phyloP scores from a whole-genome alignment of 2,888 invertebrate species.

The Nebria brevicollis region DNA sequence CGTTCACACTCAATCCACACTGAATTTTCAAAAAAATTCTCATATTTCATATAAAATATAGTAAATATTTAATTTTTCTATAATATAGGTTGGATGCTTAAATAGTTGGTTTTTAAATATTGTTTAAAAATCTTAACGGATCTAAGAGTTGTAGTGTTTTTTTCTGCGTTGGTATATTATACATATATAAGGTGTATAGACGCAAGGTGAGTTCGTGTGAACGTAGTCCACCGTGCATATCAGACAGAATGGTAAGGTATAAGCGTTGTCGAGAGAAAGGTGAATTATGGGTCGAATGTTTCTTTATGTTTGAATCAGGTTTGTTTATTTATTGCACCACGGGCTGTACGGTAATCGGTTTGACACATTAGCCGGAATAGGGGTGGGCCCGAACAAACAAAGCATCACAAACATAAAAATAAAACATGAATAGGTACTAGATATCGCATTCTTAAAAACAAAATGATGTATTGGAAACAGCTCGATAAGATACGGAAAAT shows the following conservation, averaged over 20 bases:
- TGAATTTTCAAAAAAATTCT: no score
- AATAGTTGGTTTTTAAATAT: not conserved
- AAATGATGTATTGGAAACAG: not conserved
- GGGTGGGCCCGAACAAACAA: not conserved
- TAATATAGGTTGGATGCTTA: no score
- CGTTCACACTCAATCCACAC: not conserved
- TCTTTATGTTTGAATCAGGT: slow-evolving; percentile 57
- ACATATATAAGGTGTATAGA: not conserved
- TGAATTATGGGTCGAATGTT: slow-evolving; percentile 57
- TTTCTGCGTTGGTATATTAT: not conserved
- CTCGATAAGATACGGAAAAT: not conserved
- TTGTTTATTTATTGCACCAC: slow-evolving; percentile 55
- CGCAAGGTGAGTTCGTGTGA: not conserved
- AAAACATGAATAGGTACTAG: not conserved
- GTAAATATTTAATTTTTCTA: no score
- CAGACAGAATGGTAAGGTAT: not conserved
- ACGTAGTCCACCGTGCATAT: not conserved
- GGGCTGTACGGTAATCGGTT: slow-evolving; percentile 32
- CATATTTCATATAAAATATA: no score
- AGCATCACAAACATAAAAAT: not conserved
- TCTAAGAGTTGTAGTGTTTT: not conserved
- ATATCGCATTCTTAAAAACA: not conserved
- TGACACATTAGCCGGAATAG: slow-evolving; percentile 36
- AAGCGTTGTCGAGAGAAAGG: slow-evolving; percentile 35
- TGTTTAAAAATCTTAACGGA: not conserved